These are phyloP conservation scores for Zalophus californianus DNA, from an alignment of 2,797 vertebrate species.

Conservation along the genomic window DNA sequence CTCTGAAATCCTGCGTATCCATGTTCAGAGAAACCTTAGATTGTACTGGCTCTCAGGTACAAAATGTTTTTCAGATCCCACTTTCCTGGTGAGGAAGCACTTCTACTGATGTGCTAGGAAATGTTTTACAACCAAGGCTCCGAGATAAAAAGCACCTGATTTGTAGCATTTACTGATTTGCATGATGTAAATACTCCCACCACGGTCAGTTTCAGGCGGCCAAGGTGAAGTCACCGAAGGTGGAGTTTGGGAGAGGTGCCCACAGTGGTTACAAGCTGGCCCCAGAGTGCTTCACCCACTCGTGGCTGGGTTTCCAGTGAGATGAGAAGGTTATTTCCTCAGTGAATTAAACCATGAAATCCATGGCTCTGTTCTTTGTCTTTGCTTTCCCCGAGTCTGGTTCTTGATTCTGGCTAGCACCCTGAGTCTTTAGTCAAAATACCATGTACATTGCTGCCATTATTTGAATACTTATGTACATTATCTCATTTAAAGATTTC, in stretches of 20 bases:
- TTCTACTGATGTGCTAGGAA: background rate
- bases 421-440: background rate
- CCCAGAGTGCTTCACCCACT: background rate
- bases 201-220: background rate
- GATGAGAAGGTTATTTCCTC: background rate
- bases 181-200: background rate
- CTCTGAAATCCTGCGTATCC: background rate
- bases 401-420: background rate
- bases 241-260: background rate
- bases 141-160: background rate
- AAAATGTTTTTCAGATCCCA: background rate
- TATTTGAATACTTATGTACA: background rate
- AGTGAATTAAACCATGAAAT: background rate
- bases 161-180: background rate
- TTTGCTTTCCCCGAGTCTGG: background rate
- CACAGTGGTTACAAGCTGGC: rapidly evolving
- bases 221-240: background rate
- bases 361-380: background rate
- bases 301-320: background rate
- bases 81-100: background rate
- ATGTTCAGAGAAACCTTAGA: background rate
- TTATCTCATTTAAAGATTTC: background rate
- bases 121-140: background rate
- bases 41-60: background rate
- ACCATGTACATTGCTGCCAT: background rate